Evolutionary conservation across 2,113 vertebrate genomes (phyloP), one percentile per base, ranked within the genome.

Genomic region (Aleadryas rufinucha): DNA sequence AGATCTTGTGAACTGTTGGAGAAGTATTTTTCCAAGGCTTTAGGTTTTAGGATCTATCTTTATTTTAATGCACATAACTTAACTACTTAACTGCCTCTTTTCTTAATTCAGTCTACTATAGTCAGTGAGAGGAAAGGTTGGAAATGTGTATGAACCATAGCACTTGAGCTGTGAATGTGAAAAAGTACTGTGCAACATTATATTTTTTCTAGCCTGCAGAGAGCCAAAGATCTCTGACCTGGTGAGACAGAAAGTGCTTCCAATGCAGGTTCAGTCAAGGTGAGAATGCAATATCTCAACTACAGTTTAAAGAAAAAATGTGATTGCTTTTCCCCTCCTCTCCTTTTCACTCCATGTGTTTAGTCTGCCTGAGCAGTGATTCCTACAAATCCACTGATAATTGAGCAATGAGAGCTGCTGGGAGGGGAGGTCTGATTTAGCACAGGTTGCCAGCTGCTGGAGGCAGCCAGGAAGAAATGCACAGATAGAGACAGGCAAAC

Each of bases 211-310:
- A 99, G 99, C 99, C 83, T 99, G 99, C 96, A 98, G 98, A 96
- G 99, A 99, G 96, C 99, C 99, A 75, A 99, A 99, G 98, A 98
- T 99, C 69, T 99, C 99, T 91, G 99, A 99, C 81, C 97, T 99
- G 98, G 99, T 99, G 87, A 99, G 97, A 97, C 98, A 99, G 97
- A 99, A 96, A 97, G 98, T 99, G 81, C 98, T 99, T 64, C 98
- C 99, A 20, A 98, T 98, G 87, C 99, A 99, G 90, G 96, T 98
- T 90, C 99, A 98, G 56, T 99, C 97, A 96, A 99, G 99, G 99
- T 99, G 92, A 98, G 98, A 96, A 60, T 24, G 39, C 72, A 95
- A 86, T 57, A 83, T 64, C 76, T 96, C 91, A 80, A 85, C 65
- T 93, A 87, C 35, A 82, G 63, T 79, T 87, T 72, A 45, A 96